Conservation (phyloP, 2,888 invertebrate species). For the Tubulanus polymorphus region DNA sequence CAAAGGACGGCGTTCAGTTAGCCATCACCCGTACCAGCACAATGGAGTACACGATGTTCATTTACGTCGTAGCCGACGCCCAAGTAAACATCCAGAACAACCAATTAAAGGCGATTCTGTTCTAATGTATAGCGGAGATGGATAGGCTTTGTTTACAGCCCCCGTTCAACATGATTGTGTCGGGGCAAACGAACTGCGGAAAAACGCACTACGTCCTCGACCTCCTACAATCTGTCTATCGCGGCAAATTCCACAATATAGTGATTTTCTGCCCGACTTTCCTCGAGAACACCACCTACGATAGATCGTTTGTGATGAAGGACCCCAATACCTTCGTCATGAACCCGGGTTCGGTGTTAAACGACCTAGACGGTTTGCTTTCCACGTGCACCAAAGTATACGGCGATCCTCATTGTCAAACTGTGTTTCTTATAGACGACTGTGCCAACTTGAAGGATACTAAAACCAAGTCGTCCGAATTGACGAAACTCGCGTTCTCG, state of each 20-base stretch:
- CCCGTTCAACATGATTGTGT: slow-evolving; percentile 8
- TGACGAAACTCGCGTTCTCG: not conserved
- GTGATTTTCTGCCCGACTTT: slow-evolving; percentile 19
- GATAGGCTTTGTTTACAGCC: not conserved
- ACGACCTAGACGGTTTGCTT: slow-evolving; percentile 8
- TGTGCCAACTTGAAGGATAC: not conserved
- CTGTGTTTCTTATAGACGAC: not conserved
- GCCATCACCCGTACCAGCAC: not conserved
- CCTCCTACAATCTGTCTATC: slow-evolving; percentile 13
- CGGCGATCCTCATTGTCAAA: not conserved
- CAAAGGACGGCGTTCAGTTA: not conserved
- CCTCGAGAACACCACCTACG: slow-evolving; percentile 14
- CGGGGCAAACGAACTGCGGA: slow-evolving; percentile 16
- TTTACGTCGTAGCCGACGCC: not conserved
- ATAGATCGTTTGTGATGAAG: slow-evolving; percentile 10
- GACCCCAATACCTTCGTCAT: slow-evolving; percentile 6
- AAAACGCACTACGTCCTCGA: slow-evolving; percentile 14
- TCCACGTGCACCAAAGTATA: not conserved
- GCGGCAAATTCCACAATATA: slow-evolving; percentile 14
- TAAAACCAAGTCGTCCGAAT: not conserved
- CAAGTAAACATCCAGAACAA: not conserved
- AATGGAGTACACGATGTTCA: not conserved
- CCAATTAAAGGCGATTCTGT: not conserved
- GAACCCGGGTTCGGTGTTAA: slow-evolving; percentile 10
- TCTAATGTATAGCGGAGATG: not conserved